Evolutionary conservation across 2,888 invertebrate species (phyloP).

Genomic region (Hanleya hanleyi): DNA sequence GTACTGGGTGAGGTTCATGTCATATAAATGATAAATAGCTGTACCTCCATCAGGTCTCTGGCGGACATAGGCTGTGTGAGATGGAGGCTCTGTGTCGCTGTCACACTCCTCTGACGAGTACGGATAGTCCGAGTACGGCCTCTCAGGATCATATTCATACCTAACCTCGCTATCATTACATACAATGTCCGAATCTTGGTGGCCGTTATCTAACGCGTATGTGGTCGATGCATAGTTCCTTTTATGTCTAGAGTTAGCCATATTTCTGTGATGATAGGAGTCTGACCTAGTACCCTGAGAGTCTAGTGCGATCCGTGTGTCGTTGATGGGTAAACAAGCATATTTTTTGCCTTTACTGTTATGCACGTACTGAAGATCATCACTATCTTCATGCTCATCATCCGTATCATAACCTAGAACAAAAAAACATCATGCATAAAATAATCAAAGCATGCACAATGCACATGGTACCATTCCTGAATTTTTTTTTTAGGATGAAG

Average conservation of each 20-base stretch:
- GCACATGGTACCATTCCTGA: not conserved
- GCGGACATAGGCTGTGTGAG: slow-evolving; percentile 72
- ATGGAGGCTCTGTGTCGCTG: slow-evolving; percentile 60
- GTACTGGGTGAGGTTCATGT: no score
- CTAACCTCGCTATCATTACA: slow-evolving; percentile 2
- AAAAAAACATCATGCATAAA: slow-evolving; percentile 54
- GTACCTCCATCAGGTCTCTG: slow-evolving; percentile 74
- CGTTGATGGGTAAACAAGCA: slow-evolving; percentile 62
- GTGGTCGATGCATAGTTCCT: not conserved
- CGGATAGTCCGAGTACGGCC: slow-evolving; percentile 50
- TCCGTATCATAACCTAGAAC: slow-evolving; percentile 71
- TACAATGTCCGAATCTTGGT: not conserved
- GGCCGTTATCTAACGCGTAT: not conserved
- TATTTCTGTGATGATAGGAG: not conserved
- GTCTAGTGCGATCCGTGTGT: slow-evolving; percentile 31
- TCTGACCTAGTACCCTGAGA: not conserved
- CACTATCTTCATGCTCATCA: slow-evolving; percentile 62
- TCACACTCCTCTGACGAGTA: slow-evolving; percentile 60
- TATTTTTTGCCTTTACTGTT: slow-evolving; percentile 67
- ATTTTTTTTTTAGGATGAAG: no score
- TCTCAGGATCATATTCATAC: slow-evolving; percentile 21
- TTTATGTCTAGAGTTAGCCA: not conserved
- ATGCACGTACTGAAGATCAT: slow-evolving; percentile 56
- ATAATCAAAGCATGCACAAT: slow-evolving; percentile 31
- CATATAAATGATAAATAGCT: no score